phyloP scores from a whole-genome alignment of 2,888 invertebrate species.

The Agriopis leucophaearia region DNA sequence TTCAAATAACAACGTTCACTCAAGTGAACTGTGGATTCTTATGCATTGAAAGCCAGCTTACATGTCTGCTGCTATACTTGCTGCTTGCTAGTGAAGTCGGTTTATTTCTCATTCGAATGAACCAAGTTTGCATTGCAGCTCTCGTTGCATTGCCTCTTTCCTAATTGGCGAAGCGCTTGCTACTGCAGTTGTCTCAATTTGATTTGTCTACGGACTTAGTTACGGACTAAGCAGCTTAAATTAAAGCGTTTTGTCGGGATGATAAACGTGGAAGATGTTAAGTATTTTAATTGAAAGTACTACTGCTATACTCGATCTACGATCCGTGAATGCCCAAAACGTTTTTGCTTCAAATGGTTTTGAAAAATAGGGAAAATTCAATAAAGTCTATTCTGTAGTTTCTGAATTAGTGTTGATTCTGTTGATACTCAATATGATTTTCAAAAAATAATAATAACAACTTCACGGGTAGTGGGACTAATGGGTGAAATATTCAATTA shows the following conservation, averaged over 20 bases:
- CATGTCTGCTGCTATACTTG: constrained; percentile 1
- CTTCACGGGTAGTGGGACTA: too few relatives aligned
- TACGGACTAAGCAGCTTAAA: constrained; percentile 28
- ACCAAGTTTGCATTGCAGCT: constrained; percentile 8
- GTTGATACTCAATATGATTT: too few relatives aligned
- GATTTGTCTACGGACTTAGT: constrained; percentile 42
- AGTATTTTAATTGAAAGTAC: too few relatives aligned
- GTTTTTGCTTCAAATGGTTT: too few relatives aligned
- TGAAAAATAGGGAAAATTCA: too few relatives aligned
- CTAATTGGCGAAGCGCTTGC: constrained; percentile 41
- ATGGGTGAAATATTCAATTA: too few relatives aligned
- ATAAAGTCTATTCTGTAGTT: too few relatives aligned
- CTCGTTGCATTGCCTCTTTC: constrained; percentile 21
- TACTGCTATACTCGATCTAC: too few relatives aligned
- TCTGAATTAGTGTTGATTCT: too few relatives aligned
- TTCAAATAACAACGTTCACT: background rate
- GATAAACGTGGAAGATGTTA: constrained; percentile 9
- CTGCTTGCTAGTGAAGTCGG: background rate
- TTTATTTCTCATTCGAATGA: constrained; percentile 6
- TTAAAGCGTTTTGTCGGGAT: constrained; percentile 17
- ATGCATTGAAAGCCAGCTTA: background rate
- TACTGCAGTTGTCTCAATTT: constrained; percentile 43
- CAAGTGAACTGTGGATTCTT: background rate
- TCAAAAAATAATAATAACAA: too few relatives aligned
- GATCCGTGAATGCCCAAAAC: too few relatives aligned